Evolutionary conservation across 2,113 vertebrate genomes (phyloP), one percentile per base, ranked within the genome.

Genomic region (Lagenorhynchus albirostris): DNA sequence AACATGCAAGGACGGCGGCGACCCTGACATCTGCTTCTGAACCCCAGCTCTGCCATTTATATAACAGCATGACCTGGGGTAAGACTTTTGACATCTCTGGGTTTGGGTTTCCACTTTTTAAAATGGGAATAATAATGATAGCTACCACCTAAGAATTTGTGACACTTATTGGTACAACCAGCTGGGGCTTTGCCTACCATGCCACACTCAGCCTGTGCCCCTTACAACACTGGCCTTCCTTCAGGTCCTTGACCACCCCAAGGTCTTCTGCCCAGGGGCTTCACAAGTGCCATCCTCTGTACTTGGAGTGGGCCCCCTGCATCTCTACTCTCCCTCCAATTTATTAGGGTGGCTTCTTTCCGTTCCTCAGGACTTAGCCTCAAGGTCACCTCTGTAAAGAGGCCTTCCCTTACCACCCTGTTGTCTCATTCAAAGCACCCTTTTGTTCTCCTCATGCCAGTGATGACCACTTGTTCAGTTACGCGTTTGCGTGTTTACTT

Each of bases 221-320:
- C 3, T 12, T 12, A 6, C 1, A 7, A 89, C 8, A 67, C 88
- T 13, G 53, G 83, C n/a, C 53, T 65, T 44, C 68, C 70, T 79
- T 60, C 2, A 13, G 33, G 60, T 47, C 76, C 53, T 15, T 18
- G 53, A 33, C 53, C 26, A 68, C 17, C 20, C 31, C 7, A 41
- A 23, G 50, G 73, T 13, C 17, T 77, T 65, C 38, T 21, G 71
- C 6, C 63, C 60, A 23, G 3, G 73, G 53, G 11, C 67, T 92
- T 77, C 73, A 11, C 8, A 38, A 50, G 58, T 23, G 58, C 85
- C 26, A 0, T 11, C 15, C 36, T 10, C 50, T 84, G 8, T 41
- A 29, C 31, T 4, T 29, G 53, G 26, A 63, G 41, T 0, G 8
- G 55, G 12, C 20, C 80, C 23, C n/a, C 15, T 0, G 7, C 21